A percentile compares a stretch with the other conserved stretches of the same genome.
phyloP scores from a whole-genome alignment of 2,888 invertebrate genomes.

The Nemurella pictetii region DNA sequence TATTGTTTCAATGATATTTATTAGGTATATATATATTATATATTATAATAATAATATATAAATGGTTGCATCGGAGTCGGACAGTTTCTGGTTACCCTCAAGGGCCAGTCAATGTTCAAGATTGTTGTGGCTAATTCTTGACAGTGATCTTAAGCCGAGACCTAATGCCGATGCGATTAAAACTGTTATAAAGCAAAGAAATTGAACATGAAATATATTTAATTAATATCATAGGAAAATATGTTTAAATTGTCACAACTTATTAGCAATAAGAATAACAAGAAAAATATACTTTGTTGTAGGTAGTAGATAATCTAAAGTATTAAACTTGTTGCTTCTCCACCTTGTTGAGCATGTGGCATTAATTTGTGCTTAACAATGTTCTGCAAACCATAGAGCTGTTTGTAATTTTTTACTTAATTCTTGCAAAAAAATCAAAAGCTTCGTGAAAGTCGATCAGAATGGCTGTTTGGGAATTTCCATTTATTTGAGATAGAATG shows the following conservation, averaged over 20 bases:
- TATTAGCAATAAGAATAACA: background rate
- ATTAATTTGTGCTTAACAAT: background rate
- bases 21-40: constrained; percentile 6
- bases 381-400: background rate
- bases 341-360: background rate
- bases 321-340: background rate
- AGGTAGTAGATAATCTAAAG: background rate
- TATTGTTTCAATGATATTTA: background rate
- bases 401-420: background rate
- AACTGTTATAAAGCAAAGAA: background rate
- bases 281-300: background rate
- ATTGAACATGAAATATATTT: background rate
- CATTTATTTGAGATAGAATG: background rate
- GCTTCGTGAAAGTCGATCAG: background rate
- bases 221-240: background rate
- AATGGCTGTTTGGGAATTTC: background rate
- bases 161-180: background rate
- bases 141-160: background rate
- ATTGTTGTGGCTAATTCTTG: background rate
- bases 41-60: background rate
- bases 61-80: background rate
- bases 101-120: background rate
- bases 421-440: background rate
- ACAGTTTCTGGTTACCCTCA: background rate
- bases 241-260: background rate